Conservation (phyloP, 2,888 invertebrate species). For the Pteria penguin region DNA sequence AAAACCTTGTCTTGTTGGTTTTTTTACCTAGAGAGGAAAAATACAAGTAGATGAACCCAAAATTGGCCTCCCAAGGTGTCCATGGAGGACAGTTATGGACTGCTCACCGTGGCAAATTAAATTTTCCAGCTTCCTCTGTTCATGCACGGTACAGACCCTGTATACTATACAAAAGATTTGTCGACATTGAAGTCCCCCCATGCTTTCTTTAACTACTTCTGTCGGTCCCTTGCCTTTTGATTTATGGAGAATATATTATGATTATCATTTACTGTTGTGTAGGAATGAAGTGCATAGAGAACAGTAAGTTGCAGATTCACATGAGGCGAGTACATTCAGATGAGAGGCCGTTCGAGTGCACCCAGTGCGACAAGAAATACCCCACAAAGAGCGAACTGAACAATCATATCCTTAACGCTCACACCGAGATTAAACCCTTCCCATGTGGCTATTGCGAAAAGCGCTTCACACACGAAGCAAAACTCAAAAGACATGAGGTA, state of each 20-base stretch:
- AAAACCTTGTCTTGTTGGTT: too few species aligned
- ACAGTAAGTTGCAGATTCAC: constrained; percentile 16
- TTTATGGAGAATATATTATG: background rate
- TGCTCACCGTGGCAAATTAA: too few species aligned
- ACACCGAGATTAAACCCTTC: constrained; percentile 12
- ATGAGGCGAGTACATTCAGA: constrained; percentile 15
- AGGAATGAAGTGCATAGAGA: constrained; percentile 13
- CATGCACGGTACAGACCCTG: too few species aligned
- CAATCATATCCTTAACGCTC: constrained; percentile 18
- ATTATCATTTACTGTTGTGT: background rate
- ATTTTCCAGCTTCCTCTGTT: too few species aligned
- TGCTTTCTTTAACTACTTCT: too few species aligned
- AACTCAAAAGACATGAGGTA: constrained; percentile 18
- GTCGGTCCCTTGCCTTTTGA: too few species aligned
- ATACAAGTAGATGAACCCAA: too few species aligned
- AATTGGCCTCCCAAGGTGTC: too few species aligned
- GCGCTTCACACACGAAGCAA: constrained; percentile 16
- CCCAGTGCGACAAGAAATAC: constrained; percentile 21
- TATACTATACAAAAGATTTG: too few species aligned
- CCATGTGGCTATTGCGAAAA: constrained; percentile 19
- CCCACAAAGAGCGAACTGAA: constrained; percentile 25
- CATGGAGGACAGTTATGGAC: too few species aligned
- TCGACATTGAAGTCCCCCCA: too few species aligned
- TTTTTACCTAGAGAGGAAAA: too few species aligned
- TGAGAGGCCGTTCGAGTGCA: constrained; percentile 17